Percentiles rank a stretch among this genome's conserved stretches.
Evolutionary conservation across 1,140 invertebrate genomes (phyloP).

Genomic region (Dreissena polymorpha): DNA sequence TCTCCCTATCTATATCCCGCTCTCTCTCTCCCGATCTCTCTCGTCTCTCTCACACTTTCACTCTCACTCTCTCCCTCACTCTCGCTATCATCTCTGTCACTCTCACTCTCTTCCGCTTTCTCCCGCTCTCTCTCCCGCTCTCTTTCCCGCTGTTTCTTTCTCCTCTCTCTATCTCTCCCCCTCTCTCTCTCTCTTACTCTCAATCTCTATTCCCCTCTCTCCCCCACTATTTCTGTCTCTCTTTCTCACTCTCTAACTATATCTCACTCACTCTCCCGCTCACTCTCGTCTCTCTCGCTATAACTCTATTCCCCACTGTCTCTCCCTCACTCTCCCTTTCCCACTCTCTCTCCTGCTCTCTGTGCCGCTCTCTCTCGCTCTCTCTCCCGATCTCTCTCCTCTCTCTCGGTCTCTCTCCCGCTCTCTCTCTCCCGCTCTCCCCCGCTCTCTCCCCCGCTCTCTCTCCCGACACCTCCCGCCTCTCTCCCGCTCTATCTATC

Average conservation of each 20-base stretch:
- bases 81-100: background rate
- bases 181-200: background rate
- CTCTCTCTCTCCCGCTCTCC: background rate
- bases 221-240: background rate
- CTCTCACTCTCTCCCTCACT: conserved; percentile 15
- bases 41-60: conserved; percentile 8
- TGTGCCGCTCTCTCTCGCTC: conserved; percentile 7
- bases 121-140: background rate
- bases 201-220: background rate
- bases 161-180: background rate
- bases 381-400: too few relatives aligned
- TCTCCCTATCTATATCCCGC: background rate
- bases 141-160: too few relatives aligned
- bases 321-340: conserved; percentile 33
- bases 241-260: background rate
- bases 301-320: conserved; percentile 11
- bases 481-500: conserved; percentile 8
- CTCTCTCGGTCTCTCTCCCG: background rate
- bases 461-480: background rate
- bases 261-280: background rate
- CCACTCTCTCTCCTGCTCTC: conserved; percentile 30
- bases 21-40: conserved; percentile 4
- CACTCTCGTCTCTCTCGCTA: conserved; percentile 24
- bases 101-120: background rate
- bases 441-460: conserved; percentile 5